These are phyloP conservation scores for Tarsius wallacei DNA, from an alignment of 2,797 vertebrate species.

Conservation along the genomic window DNA sequence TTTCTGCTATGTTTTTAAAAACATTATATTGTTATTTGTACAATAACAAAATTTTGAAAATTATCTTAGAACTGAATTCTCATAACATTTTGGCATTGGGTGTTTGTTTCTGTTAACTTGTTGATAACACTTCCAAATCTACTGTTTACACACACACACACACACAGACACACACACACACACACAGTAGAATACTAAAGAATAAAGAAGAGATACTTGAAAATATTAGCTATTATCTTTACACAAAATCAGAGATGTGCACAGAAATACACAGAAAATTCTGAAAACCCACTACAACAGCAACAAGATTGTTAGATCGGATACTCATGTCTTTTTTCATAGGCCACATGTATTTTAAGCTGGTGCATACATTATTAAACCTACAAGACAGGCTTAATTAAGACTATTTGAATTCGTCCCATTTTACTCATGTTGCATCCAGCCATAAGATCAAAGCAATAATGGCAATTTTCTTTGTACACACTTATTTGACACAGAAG, in stretches of 20 bases:
- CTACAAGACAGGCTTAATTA: conserved; percentile 24
- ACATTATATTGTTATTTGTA: not conserved
- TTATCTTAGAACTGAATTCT: not conserved
- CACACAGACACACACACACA: too few species aligned
- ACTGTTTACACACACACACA: not conserved
- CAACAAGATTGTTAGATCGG: not conserved
- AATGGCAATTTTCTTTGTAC: not conserved
- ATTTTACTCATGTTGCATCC: not conserved
- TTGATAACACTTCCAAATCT: not conserved
- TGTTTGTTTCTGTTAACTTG: not conserved
- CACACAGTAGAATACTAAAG: not conserved
- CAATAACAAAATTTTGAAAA: not conserved
- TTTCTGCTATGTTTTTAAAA: not conserved
- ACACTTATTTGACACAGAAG: not conserved
- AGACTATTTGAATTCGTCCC: conserved; percentile 32
- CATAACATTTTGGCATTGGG: not conserved
- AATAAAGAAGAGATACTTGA: not conserved
- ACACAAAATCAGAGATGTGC: not conserved
- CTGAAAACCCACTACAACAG: not conserved
- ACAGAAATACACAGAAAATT: not conserved
- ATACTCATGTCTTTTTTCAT: not conserved
- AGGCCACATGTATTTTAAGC: conserved; percentile 54
- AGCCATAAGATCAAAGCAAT: not conserved
- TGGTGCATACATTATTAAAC: conserved; percentile 20
- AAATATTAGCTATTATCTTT: not conserved